Evolutionary conservation across 1,140 invertebrate species (phyloP), one percentile per base, ranked within the genome.

Genomic region (Leptopilina boulardi): DNA sequence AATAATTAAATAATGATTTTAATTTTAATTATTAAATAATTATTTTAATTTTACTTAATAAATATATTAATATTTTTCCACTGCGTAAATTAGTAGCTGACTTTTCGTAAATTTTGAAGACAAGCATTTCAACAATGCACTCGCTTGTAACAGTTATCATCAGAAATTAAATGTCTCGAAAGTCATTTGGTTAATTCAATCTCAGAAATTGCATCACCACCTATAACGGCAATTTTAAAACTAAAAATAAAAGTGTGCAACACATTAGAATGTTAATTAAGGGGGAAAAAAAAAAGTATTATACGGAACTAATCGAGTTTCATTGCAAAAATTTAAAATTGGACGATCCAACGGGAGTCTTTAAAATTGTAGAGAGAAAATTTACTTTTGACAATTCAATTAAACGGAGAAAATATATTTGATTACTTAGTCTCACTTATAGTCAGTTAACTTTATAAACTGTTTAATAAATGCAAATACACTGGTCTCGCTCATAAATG

Each of bases 201-300:
- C 23, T 30, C 2, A 26, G 56, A 66, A 21, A 30, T 66, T 30
- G 56, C 23, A 66, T 26, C 19, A 21, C 56, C 11, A 66, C 56
- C 56, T 26, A 38, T 38, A 30, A 3, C 11, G 21, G 13, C 23
- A 30, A 30, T 66, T 66, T 26, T 66, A 5, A 66, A 23, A n/a
- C 0, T n/a, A n/a, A 66, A 66, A 66, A 66, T 6, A 6, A 15
- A 19, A 66, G 23, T 11, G 26, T 26, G 10, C 21, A 23, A 4
- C 47, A 51, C 47, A 51, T 51, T n/a, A 51, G 47, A 51, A 51
- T 51, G n/a, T 8, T 51, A 51, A 51, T 51, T 19, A 23, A 59
- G 54, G 21, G 30, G 34, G 23, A 59, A 59, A 21, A 59, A 59
- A 59, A 59, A 21, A 59, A 23, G 54, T 8, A 11, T 59, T 19